Evolutionary conservation across 2,888 invertebrate genomes (phyloP), one percentile per base, ranked within the genome.

Genomic region (Apotomis capreana): DNA sequence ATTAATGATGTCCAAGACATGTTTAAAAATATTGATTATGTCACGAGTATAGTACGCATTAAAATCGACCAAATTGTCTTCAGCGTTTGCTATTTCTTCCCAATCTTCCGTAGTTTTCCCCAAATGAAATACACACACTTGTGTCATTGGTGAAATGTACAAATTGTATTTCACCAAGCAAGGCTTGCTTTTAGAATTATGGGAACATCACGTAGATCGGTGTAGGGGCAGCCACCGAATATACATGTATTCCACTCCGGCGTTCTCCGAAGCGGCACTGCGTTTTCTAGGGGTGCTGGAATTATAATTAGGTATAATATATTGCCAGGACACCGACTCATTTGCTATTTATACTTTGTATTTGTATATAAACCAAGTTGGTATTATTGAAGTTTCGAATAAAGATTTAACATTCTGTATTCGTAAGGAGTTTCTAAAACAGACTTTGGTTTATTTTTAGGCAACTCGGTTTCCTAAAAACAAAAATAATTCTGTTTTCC

Each of bases 81-180:
- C 26, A 26, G 26, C 26, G 26, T 26, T 26, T 26, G 26, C 26
- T 58, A 58, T 58, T 58, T 58, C 58, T 37, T 58, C 58, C 58
- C 37, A 58, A 58, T 37, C 37, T 58, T 58, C 58, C 58, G 37
- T 37, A 58, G 37, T 58, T 57, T 57, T 36, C 36, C 57, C 57
- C 10, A 40, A n/a, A 58, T 58, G 37, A 12, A 57, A 37, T 37
- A 58, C 37, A 55, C 26, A 58, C 58, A 58, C 58, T 37, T 37
- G 13, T 6, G 58, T 58, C 58, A 37, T 58, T n/a, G 40, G 58
- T 58, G 37, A 58, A 58, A 58, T 58, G 37, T 58, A n/a, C 15
- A 58, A 58, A 40, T 58, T 5, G 37, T 58, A 58, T 58, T 58
- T 58, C 5, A 37, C 37, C 58, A 58, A 58, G 37, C n/a, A n/a